A percentile compares a stretch with the other conserved stretches of the same genome.
Conservation (phyloP, 2,113 vertebrate genomes). For the Erpornis zantholeuca region DNA sequence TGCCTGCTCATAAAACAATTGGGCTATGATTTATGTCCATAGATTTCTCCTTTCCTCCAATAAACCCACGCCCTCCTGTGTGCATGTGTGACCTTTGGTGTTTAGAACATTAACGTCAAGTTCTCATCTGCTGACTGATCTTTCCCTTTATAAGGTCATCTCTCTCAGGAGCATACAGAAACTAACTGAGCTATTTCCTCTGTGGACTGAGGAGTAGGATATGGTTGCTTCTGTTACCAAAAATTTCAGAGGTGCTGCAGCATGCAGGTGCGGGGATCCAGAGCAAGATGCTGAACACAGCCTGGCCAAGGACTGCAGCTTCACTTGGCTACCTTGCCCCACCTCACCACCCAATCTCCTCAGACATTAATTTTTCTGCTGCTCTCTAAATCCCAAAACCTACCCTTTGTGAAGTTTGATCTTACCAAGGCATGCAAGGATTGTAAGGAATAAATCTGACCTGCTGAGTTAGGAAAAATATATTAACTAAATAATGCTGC, state of each 20-base stretch:
- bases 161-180: background rate
- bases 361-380: background rate
- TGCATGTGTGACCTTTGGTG: background rate
- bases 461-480: background rate
- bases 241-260: background rate
- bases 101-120: background rate
- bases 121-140: background rate
- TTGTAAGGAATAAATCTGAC: background rate
- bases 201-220: background rate
- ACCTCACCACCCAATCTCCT: background rate
- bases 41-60: background rate
- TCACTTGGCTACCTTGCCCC: background rate
- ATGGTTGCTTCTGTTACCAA: background rate
- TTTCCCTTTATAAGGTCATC: slow-evolving; percentile 1
- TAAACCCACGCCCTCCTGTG: background rate
- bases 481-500: background rate
- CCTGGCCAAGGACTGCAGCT: background rate
- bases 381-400: background rate
- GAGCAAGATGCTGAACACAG: background rate
- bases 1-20: background rate
- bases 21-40: background rate
- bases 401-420: background rate
- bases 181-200: background rate
- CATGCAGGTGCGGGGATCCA: background rate
- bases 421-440: background rate